These are phyloP conservation scores for Gymnosoma rotundatum DNA, from an alignment of 2,888 invertebrate species.

Conservation along the genomic window DNA sequence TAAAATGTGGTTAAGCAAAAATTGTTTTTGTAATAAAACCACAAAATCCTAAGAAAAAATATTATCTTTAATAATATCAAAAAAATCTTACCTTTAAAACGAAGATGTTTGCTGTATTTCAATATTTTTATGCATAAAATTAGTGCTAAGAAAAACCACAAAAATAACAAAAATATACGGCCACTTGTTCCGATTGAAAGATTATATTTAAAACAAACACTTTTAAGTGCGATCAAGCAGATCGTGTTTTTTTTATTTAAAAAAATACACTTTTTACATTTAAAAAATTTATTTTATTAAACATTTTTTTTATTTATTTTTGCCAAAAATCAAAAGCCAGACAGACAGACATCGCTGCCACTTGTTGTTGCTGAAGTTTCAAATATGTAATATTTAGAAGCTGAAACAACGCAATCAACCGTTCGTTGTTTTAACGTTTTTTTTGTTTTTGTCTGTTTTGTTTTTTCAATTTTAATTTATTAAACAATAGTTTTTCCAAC, in stretches of 20 bases:
- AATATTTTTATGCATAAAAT: conserved; percentile 11
- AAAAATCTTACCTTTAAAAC: conserved; percentile 24
- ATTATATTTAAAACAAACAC: conserved; percentile 19
- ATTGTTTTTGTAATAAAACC: neutral
- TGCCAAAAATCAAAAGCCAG: conserved; percentile 26
- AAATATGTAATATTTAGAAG: conserved; percentile 58
- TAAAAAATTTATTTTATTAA: conserved; percentile 10
- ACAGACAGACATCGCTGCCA: neutral
- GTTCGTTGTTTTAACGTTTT: conserved; percentile 43
- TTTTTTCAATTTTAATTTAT: conserved; percentile 19
- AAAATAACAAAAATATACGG: conserved; percentile 17
- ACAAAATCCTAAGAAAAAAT: conserved; percentile 13
- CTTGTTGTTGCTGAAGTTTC: conserved; percentile 35
- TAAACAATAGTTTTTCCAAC: conserved; percentile 46
- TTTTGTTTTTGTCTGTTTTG: neutral
- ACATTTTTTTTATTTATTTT: neutral
- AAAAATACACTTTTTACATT: neutral
- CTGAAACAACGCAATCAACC: conserved; percentile 54
- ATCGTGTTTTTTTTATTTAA: conserved; percentile 21
- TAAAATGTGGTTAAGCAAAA: neutral
- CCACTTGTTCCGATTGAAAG: conserved; percentile 42
- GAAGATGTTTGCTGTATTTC: neutral
- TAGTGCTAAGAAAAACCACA: conserved; percentile 36
- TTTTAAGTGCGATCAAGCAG: conserved; percentile 57
- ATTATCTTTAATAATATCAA: conserved; percentile 8